Evolutionary conservation across 2,113 vertebrate species (phyloP).

Genomic region (Lepus europaeus): DNA sequence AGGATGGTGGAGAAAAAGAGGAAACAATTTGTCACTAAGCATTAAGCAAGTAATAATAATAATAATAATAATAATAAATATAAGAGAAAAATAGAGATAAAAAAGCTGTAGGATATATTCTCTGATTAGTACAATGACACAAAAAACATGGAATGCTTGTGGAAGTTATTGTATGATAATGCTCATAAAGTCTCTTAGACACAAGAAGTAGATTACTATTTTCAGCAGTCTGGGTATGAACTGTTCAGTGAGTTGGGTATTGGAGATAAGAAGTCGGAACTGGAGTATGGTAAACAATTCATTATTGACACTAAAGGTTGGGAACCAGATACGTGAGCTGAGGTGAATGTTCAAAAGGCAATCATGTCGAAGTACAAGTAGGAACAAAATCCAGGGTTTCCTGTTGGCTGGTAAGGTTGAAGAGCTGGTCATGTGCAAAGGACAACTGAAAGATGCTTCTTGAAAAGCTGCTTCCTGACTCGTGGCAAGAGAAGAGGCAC

Average conservation of each 20-base stretch:
- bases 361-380: neutral
- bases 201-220: neutral
- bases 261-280: neutral
- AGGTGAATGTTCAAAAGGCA: neutral
- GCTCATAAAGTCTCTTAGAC: neutral
- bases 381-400: neutral
- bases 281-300: neutral
- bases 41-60: neutral
- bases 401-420: neutral
- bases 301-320: neutral
- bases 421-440: neutral
- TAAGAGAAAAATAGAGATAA: neutral
- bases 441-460: neutral
- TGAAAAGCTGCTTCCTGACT: neutral
- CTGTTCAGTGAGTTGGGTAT: neutral
- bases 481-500: neutral
- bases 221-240: neutral
- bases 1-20: neutral
- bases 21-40: neutral
- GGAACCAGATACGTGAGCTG: conserved; percentile 1
- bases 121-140: neutral
- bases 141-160: neutral
- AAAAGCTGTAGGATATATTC: neutral
- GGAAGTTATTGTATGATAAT: neutral
- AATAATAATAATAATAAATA: neutral